Conservation (phyloP, 2,888 invertebrate species). For the Volucella bombylans region DNA sequence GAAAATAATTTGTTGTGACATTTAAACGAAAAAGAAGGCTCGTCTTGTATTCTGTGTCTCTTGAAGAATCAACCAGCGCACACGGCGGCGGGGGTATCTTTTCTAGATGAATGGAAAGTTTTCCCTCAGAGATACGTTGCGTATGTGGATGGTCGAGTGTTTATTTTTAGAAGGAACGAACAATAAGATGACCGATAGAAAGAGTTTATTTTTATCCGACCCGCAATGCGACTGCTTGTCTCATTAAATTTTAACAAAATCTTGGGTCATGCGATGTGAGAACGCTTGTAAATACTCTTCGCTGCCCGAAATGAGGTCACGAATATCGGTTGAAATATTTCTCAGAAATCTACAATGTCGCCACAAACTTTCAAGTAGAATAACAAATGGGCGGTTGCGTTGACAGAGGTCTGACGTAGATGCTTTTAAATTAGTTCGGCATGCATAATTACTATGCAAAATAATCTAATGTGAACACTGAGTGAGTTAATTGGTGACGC, state of each 20-base stretch:
- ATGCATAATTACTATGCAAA: too few relatives aligned
- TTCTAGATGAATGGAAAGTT: slow-evolving; percentile 35
- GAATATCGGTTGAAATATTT: too few relatives aligned
- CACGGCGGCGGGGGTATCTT: neutral
- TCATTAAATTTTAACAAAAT: neutral
- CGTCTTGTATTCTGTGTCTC: slow-evolving; percentile 20
- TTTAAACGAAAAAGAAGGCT: slow-evolving; percentile 38
- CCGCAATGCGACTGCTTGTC: neutral
- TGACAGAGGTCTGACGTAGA: too few relatives aligned
- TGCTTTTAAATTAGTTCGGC: too few relatives aligned
- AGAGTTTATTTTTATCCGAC: neutral
- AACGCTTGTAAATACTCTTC: neutral
- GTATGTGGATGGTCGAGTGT: neutral
- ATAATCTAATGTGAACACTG: too few relatives aligned
- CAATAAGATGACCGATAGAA: slow-evolving; percentile 31
- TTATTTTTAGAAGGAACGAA: slow-evolving; percentile 38
- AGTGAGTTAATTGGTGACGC: too few relatives aligned
- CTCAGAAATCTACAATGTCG: too few relatives aligned
- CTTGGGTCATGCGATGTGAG: neutral
- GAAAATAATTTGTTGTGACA: slow-evolving; percentile 21
- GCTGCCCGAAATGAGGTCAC: too few relatives aligned
- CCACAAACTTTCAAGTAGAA: too few relatives aligned
- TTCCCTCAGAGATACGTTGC: neutral
- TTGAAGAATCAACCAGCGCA: neutral
- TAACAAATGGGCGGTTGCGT: too few relatives aligned